A percentile compares a stretch with the other conserved stretches of the same genome.
phyloP scores from a whole-genome alignment of 1,140 invertebrate species.

The Episyrphus balteatus region DNA sequence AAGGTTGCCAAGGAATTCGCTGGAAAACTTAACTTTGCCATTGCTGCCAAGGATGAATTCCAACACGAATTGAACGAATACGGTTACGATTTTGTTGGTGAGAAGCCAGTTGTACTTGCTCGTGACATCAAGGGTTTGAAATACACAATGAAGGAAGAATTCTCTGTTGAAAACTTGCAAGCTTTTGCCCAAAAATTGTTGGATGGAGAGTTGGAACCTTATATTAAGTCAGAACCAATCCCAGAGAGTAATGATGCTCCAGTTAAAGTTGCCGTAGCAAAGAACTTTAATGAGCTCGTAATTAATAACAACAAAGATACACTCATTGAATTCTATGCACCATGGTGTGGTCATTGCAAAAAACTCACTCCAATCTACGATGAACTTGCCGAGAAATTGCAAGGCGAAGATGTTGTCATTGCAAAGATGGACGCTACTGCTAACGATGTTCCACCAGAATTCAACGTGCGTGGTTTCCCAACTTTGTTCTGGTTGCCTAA shows the following conservation, averaged over 20 bases:
- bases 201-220: constrained; percentile 76
- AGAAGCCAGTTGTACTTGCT: constrained; percentile 82
- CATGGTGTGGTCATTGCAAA: constrained; percentile 99
- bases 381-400: constrained; percentile 85
- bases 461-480: constrained; percentile 93
- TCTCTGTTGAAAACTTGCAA: constrained; percentile 80
- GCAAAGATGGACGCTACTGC: constrained; percentile 98
- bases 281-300: constrained; percentile 95
- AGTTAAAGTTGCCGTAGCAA: constrained; percentile 87
- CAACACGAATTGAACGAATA: constrained; percentile 88
- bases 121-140: constrained; percentile 76
- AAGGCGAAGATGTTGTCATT: constrained; percentile 81
- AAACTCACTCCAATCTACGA: constrained; percentile 88
- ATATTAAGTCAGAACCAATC: constrained; percentile 89
- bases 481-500: constrained; percentile 94
- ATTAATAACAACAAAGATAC: constrained; percentile 86
- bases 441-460: constrained; percentile 91
- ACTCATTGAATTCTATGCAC: constrained; percentile 95
- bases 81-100: constrained; percentile 78
- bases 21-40: constrained; percentile 71
- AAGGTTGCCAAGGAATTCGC: constrained; percentile 86
- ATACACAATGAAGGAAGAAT: constrained; percentile 82
- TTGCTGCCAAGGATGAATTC: constrained; percentile 88
- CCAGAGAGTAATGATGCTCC: constrained; percentile 75
- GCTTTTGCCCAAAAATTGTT: constrained; percentile 81